phyloP scores from a whole-genome alignment of 1,140 invertebrate species.

The Homalodisca vitripennis region DNA sequence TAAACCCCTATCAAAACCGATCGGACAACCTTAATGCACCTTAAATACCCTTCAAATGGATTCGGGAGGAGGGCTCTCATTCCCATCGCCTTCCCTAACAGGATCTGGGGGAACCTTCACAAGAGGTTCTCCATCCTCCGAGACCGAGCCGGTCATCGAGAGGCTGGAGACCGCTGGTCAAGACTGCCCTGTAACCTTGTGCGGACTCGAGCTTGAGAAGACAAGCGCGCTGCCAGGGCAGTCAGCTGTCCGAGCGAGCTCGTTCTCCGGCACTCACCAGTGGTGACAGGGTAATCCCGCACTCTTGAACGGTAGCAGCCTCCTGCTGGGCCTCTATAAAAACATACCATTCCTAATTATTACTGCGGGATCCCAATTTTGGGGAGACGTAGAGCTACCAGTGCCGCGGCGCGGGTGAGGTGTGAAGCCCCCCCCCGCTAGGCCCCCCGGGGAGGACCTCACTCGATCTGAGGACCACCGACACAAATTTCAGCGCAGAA shows the following conservation, averaged over 20 bases:
- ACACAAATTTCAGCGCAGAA: constrained; percentile 2
- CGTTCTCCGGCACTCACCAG: too few species aligned
- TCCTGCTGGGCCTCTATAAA: not conserved
- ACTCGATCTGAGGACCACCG: not conserved
- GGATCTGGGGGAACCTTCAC: too few species aligned
- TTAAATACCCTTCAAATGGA: too few species aligned
- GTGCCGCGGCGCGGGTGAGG: not conserved
- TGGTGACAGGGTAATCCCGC: too few species aligned
- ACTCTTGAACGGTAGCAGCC: not conserved
- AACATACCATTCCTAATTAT: constrained; percentile 18
- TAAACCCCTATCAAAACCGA: too few species aligned
- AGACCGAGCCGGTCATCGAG: too few species aligned
- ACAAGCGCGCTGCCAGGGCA: not conserved
- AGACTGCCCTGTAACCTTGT: not conserved
- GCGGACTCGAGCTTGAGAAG: not conserved
- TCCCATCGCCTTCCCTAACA: too few species aligned
- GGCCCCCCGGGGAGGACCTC: not conserved
- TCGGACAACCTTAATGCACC: too few species aligned
- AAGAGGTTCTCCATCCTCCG: too few species aligned
- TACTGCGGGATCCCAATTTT: constrained; percentile 3
- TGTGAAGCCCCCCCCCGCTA: constrained; percentile 2
- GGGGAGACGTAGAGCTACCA: too few species aligned
- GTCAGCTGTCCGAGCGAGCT: not conserved
- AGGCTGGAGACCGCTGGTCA: too few species aligned
- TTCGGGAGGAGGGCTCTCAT: too few species aligned